Conservation (phyloP, 2,888 invertebrate species). For the Lydus trimaculatus region DNA sequence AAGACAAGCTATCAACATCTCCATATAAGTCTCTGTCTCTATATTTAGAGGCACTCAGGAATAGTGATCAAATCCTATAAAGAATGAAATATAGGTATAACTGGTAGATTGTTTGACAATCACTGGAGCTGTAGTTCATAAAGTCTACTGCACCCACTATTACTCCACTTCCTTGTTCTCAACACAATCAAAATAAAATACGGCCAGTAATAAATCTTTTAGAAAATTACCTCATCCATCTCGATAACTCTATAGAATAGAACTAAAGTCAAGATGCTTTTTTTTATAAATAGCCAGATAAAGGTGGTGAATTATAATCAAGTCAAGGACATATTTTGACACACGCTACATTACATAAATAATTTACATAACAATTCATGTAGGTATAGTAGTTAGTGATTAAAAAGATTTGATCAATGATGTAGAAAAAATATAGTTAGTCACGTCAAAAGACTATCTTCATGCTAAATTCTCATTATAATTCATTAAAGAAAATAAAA, state of each 20-base stretch:
- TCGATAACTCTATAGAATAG: background rate
- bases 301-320: background rate
- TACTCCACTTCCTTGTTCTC: background rate
- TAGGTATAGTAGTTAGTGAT: background rate
- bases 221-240: constrained; percentile 4
- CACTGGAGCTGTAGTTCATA: no score
- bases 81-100: no score
- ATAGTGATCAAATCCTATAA: no score
- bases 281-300: background rate
- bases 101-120: no score
- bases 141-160: background rate
- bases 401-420: background rate
- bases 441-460: background rate
- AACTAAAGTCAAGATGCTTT: background rate
- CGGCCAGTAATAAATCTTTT: background rate
- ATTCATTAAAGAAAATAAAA: background rate
- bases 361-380: constrained; percentile 1
- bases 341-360: constrained; percentile 3
- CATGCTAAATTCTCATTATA: constrained; percentile 1
- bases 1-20: no score
- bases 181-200: background rate
- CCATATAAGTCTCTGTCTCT: no score
- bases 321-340: background rate
- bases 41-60: no score
- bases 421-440: background rate